phyloP scores from a whole-genome alignment of 2,888 invertebrate genomes.

The Heliconius aoede region DNA sequence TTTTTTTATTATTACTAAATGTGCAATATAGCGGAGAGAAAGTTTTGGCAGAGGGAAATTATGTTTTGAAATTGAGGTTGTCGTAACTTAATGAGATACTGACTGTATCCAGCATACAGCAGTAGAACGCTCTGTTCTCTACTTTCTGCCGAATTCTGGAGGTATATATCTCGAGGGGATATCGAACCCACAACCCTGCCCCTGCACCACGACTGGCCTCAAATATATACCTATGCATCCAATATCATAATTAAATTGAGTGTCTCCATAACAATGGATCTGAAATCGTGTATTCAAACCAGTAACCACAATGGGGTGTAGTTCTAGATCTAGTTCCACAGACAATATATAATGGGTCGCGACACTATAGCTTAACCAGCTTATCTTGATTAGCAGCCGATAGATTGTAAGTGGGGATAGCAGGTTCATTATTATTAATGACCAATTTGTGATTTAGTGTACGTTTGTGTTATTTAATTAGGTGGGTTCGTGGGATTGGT shows the following conservation, averaged over 20 bases:
- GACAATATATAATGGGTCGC: slow-evolving; percentile 38
- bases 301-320: slow-evolving; percentile 36
- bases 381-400: slow-evolving; percentile 58
- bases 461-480: slow-evolving; percentile 19
- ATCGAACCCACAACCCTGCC: no score
- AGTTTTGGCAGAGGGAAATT: no score
- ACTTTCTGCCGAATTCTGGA: no score
- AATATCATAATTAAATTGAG: neutral
- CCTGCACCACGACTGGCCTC: no score
- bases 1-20: neutral
- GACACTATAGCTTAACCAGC: slow-evolving; percentile 52
- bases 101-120: no score
- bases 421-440: slow-evolving; percentile 49
- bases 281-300: slow-evolving; percentile 4
- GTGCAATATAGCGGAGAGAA: no score
- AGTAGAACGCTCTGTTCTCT: no score
- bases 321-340: slow-evolving; percentile 31
- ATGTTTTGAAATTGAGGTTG: no score
- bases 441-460: slow-evolving; percentile 53
- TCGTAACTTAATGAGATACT: no score
- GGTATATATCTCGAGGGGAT: no score
- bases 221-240: neutral
- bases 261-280: slow-evolving; percentile 18
- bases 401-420: slow-evolving; percentile 54
- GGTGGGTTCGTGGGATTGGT: neutral